phyloP scores from a whole-genome alignment of 2,888 invertebrate genomes.

The Strigamia transsilvanica region DNA sequence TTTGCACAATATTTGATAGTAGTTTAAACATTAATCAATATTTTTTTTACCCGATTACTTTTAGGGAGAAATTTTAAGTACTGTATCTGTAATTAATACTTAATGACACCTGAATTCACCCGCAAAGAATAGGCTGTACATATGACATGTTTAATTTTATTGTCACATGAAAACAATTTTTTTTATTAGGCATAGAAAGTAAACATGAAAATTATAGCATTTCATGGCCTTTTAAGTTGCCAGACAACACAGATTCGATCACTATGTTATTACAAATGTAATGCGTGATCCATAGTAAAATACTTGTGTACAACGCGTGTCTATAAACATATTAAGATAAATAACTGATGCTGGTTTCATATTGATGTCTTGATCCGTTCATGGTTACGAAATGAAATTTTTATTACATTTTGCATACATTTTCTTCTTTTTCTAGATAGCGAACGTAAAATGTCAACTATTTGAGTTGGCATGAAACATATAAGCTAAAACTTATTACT shows the following conservation, averaged over 20 bases:
- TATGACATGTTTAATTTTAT: background rate
- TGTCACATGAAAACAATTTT: background rate
- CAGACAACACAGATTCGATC: constrained; percentile 37
- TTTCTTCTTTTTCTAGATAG: background rate
- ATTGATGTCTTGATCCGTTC: too few species aligned
- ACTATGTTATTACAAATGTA: background rate
- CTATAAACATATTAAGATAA: background rate
- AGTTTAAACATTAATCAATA: background rate
- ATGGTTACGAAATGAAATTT: background rate
- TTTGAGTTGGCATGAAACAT: constrained; percentile 14
- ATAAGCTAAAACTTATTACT: constrained; percentile 12
- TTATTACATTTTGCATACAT: background rate
- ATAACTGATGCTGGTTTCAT: background rate
- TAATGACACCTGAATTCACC: background rate
- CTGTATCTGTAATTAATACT: background rate
- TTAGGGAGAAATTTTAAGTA: too few species aligned
- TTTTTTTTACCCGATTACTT: background rate
- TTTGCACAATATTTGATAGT: background rate
- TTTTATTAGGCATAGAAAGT: background rate
- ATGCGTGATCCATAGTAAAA: constrained; percentile 20
- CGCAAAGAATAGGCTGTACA: background rate
- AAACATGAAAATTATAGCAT: constrained; percentile 14
- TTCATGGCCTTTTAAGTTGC: background rate
- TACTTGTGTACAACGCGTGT: background rate
- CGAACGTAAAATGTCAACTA: constrained; percentile 24